phyloP scores from a whole-genome alignment of 2,797 vertebrate species.

The Thamnophis elegans region DNA sequence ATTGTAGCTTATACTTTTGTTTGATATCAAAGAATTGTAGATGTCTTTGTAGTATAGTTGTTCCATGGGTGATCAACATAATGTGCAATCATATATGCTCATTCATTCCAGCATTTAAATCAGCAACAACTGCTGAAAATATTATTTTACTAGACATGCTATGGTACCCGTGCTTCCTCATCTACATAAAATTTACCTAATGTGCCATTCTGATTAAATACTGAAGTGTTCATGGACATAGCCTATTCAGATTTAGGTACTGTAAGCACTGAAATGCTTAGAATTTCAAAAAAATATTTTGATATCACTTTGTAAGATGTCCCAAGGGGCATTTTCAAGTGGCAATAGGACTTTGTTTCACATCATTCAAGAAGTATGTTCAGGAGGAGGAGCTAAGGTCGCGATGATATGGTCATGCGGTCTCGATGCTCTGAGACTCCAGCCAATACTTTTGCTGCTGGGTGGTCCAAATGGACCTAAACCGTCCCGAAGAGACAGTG shows the following conservation, averaged over 20 bases:
- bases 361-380: background rate
- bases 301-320: background rate
- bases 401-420: no score
- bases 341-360: background rate
- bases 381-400: no score
- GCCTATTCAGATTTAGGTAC: background rate
- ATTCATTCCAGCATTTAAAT: background rate
- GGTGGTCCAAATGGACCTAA: no score
- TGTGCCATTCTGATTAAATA: background rate
- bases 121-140: background rate
- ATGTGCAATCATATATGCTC: background rate
- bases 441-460: no score
- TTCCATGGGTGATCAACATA: background rate
- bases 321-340: background rate
- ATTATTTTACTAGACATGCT: background rate
- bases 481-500: no score
- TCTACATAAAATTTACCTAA: background rate
- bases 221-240: background rate
- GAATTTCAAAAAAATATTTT: background rate
- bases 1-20: background rate
- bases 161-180: background rate
- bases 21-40: background rate
- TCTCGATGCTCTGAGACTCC: no score
- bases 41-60: background rate
- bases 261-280: background rate